Percentiles rank a stretch among this genome's conserved stretches.
phyloP scores from a whole-genome alignment of 2,888 invertebrate species.

The Rotaria magnacalcarata region DNA sequence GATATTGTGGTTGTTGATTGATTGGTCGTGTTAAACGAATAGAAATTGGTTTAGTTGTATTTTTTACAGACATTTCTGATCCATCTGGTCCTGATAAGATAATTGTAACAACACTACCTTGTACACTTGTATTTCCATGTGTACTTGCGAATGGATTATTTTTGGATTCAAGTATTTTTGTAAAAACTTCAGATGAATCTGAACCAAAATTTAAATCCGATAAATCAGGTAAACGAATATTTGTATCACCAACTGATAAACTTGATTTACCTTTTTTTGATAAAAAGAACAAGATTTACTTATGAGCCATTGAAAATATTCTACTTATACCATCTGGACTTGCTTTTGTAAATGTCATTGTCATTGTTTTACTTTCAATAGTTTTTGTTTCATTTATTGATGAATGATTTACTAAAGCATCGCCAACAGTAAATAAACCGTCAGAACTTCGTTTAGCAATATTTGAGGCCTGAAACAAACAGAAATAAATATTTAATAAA shows the following conservation, averaged over 20 bases:
- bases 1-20: slow-evolving; percentile 33
- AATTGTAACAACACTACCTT: slow-evolving; percentile 48
- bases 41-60: background rate
- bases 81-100: slow-evolving; percentile 48
- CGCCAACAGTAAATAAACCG: slow-evolving; percentile 40
- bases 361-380: slow-evolving; percentile 42
- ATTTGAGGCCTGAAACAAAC: background rate
- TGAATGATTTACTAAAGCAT: slow-evolving; percentile 24
- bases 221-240: background rate
- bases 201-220: background rate
- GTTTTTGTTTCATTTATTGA: slow-evolving; percentile 33
- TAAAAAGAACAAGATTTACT: background rate
- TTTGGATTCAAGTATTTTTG: slow-evolving; percentile 13
- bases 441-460: slow-evolving; percentile 42
- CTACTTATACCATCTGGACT: slow-evolving; percentile 36
- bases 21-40: slow-evolving; percentile 10
- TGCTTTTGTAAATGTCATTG: slow-evolving; percentile 43
- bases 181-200: background rate
- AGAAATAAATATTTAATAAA: background rate
- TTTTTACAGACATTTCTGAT: slow-evolving; percentile 46
- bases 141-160: slow-evolving; percentile 40
- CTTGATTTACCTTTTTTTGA: slow-evolving; percentile 5
- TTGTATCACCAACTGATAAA: slow-evolving; percentile 32
- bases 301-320: background rate
- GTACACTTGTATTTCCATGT: slow-evolving; percentile 28